These are phyloP conservation scores for Parasteatoda tepidariorum DNA, from an alignment of 1,140 invertebrate species.

Conservation along the genomic window DNA sequence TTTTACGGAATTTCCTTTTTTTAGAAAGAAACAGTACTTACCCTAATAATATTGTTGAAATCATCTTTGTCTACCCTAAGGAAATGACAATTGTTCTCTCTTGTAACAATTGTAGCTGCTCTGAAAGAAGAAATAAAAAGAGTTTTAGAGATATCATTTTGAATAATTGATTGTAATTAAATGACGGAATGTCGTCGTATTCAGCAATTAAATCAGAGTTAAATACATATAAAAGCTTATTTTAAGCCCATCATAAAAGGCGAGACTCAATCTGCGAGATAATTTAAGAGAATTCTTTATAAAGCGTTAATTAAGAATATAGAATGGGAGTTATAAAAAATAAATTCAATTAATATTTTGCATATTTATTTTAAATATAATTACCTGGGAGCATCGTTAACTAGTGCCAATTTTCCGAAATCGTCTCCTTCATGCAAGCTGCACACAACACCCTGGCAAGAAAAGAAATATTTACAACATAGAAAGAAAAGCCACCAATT, in stretches of 20 bases:
- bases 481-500: background rate
- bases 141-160: background rate
- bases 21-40: conserved; percentile 63
- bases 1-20: no score
- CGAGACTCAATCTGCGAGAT: no score
- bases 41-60: conserved; percentile 83
- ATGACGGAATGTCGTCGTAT: no score
- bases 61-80: conserved; percentile 88
- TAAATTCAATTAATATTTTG: no score
- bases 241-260: no score
- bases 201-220: no score
- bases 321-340: no score
- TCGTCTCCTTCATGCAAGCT: conserved; percentile 88
- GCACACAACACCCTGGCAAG: conserved; percentile 78
- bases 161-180: no score
- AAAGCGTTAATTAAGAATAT: no score
- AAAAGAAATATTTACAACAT: background rate
- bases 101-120: conserved; percentile 84
- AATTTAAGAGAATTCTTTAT: no score
- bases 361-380: no score
- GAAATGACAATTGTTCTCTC: conserved; percentile 88
- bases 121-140: conserved; percentile 69
- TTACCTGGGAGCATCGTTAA: conserved; percentile 87
- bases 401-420: conserved; percentile 87
- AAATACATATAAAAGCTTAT: no score